These are phyloP conservation scores for Lepidurus arcticus DNA, from an alignment of 1,140 invertebrate species.

Conservation along the genomic window DNA sequence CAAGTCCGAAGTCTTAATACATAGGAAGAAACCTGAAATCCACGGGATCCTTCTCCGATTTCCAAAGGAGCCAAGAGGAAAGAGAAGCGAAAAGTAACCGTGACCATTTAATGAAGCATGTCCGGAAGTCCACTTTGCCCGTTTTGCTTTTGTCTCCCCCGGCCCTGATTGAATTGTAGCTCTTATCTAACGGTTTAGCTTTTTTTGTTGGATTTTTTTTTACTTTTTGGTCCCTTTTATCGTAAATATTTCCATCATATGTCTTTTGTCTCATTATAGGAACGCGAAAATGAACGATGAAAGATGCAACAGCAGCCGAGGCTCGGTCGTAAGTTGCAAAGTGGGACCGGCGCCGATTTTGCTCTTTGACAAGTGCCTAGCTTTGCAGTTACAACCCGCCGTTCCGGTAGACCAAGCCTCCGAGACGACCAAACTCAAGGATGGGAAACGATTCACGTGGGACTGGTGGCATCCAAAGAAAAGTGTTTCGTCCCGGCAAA, in stretches of 20 bases:
- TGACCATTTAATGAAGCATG: neutral
- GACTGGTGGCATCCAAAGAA: neutral
- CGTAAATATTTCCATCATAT: neutral
- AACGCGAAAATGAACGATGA: neutral
- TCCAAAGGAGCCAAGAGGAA: too few relatives aligned
- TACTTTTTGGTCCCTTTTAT: neutral
- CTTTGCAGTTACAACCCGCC: slow-evolving; percentile 8
- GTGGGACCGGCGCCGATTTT: neutral
- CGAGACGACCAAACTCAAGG: neutral
- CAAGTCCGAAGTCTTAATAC: neutral
- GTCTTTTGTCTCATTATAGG: neutral
- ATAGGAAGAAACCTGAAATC: neutral
- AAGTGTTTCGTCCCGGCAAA: neutral
- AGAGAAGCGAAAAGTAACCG: neutral
- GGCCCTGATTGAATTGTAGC: slow-evolving; percentile 12
- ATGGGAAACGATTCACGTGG: neutral
- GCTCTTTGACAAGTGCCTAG: slow-evolving; percentile 18
- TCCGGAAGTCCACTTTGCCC: slow-evolving; percentile 13
- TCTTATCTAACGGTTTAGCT: neutral
- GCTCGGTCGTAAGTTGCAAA: slow-evolving; percentile 17
- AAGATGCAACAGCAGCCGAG: neutral
- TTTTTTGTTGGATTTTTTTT: neutral
- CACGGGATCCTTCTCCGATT: neutral
- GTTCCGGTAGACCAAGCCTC: neutral
- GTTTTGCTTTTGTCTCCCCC: neutral